Base-by-base conservation (phyloP, 2,113 vertebrate genomes). In the Plotosus lineatus region DNA sequence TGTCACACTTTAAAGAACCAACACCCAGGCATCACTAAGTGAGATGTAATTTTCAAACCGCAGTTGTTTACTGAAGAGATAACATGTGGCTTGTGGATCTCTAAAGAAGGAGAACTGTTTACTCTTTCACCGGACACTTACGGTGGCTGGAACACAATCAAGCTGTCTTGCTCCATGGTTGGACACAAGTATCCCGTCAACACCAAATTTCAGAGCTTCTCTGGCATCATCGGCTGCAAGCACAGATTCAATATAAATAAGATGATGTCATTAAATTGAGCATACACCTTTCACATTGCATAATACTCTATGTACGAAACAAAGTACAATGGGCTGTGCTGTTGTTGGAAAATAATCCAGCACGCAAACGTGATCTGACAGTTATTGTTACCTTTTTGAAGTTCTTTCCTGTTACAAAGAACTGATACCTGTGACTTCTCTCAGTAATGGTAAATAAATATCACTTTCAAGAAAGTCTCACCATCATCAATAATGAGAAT, bases 141-240 rank as follows among this genome's bases (percentile, higher is more conserved):
- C 85, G 3, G 94, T 96, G 85, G 95, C 96, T 85, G 95, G 94
- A 77, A 98, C 97, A 21, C 96, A 90, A 42, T 93, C 92, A 40
- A 93, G 92, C 88, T 93, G 88, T 81, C 90, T 87, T 78, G 96
- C 96, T 80, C 97, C 97, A 0, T 99, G 98, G 87, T 99, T 98
- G 1, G 98, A 99, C 84, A 99, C 97, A 86, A 99, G 85, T 81
- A 99, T 96, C 17, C 96, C 96, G 89, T 95, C 92, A 81, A 95
- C 82, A 23, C 96, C 97, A 61, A 93, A 90, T 88, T 95, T 96
- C 66, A 97, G 91, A 84, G 95, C 95, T 89, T 92, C 89, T 82
- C 79, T 91, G 63, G 97, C 95, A 91, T 98, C 94, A 84, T 96
- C 95, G 88, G 93, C 94, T 98, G 75, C 50, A 68, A n/a, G 65